Evolutionary conservation across 2,113 vertebrate genomes (phyloP).

Genomic region (Bubalus kerabau): DNA sequence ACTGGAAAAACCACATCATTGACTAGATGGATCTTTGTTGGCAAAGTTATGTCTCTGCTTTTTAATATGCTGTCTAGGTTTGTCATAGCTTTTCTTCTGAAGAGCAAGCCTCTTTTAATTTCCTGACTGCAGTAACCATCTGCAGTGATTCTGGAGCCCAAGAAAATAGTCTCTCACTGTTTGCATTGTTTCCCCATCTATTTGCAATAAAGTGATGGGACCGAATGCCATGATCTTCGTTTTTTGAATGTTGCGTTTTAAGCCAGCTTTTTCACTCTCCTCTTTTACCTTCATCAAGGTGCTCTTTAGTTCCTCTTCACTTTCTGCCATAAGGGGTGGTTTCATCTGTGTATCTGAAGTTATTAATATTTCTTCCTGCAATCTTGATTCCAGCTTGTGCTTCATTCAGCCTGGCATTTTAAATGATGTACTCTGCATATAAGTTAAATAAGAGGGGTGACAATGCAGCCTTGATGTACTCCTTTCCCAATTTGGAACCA

Average conservation of each 20-base stretch:
- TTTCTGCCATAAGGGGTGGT: not conserved
- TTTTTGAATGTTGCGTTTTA: not conserved
- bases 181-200: not conserved
- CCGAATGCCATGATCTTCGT: fast-evolving
- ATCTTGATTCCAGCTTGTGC: not conserved
- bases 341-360: not conserved
- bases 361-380: not conserved
- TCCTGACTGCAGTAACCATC: not conserved
- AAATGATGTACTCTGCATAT: not conserved
- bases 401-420: not conserved
- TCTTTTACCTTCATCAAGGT: not conserved
- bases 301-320: not conserved
- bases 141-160: not conserved
- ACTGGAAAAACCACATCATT: not conserved
- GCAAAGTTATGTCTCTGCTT: not conserved
- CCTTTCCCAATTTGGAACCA: not conserved
- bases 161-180: not conserved
- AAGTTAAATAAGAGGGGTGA: not conserved
- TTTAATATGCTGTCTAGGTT: not conserved
- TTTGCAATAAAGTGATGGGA: not conserved
- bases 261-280: not conserved
- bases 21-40: not conserved
- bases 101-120: not conserved
- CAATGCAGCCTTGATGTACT: not conserved
- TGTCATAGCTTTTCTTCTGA: not conserved